Evolutionary conservation across 2,797 vertebrate species (phyloP).

Genomic region (Molossus molossus): DNA sequence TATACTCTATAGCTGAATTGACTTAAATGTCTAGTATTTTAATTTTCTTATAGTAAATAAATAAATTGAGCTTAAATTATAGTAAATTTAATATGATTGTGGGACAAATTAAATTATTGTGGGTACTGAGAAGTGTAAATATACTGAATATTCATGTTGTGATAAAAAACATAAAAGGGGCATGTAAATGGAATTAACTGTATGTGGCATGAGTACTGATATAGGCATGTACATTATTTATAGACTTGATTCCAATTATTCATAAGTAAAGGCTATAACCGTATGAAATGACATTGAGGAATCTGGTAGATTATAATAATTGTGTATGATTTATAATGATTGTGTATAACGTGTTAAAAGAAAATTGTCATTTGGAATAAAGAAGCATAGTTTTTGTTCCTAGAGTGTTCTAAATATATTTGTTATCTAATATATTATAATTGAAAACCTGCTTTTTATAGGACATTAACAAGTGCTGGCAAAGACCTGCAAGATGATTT

Average conservation of each 20-base stretch:
- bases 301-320: background rate
- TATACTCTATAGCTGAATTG: background rate
- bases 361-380: background rate
- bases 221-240: background rate
- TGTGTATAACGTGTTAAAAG: background rate
- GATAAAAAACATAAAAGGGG: slow-evolving; percentile 26
- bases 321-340: background rate
- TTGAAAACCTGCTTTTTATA: slow-evolving; percentile 86
- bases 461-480: slow-evolving; percentile 92
- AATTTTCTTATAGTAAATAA: slow-evolving; percentile 39
- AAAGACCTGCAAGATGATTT: slow-evolving; percentile 94
- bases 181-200: slow-evolving; percentile 23
- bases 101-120: background rate
- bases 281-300: background rate
- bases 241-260: background rate
- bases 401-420: background rate
- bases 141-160: background rate
- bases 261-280: background rate
- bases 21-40: slow-evolving; percentile 1
- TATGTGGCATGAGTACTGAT: background rate
- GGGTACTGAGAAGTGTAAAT: background rate
- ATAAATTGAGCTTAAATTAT: background rate
- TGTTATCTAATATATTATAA: background rate
- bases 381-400: background rate
- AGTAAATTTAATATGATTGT: background rate